Conservation (phyloP, 2,888 invertebrate genomes). For the Stenurella melanura region DNA sequence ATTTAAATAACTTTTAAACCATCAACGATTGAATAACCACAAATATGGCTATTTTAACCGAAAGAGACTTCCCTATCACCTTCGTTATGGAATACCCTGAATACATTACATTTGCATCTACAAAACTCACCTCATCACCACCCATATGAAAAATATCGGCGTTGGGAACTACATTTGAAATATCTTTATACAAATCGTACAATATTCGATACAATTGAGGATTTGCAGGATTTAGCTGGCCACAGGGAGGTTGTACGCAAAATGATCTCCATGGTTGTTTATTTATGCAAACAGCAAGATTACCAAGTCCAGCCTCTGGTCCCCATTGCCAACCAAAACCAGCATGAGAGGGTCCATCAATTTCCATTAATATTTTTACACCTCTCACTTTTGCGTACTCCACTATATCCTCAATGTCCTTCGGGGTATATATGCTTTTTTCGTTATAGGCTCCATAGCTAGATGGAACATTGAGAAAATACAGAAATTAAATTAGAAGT, state of each 20-base stretch:
- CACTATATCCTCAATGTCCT: slow-evolving; percentile 81
- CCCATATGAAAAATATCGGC: slow-evolving; percentile 85
- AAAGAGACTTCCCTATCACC: no score
- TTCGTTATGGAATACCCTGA: no score
- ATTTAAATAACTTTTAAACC: no score
- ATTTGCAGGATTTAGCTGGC: slow-evolving; percentile 88
- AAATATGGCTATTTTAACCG: no score
- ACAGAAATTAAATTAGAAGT: neutral
- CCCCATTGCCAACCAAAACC: slow-evolving; percentile 93
- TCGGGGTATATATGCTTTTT: slow-evolving; percentile 80
- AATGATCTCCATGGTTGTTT: slow-evolving; percentile 81
- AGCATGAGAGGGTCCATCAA: slow-evolving; percentile 92
- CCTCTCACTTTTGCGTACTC: slow-evolving; percentile 87
- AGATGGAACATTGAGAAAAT: slow-evolving; percentile 44
- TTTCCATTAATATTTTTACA: slow-evolving; percentile 89
- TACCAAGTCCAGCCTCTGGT: slow-evolving; percentile 76
- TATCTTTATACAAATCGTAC: slow-evolving; percentile 81
- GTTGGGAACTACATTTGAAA: slow-evolving; percentile 77
- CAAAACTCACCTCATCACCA: slow-evolving; percentile 83
- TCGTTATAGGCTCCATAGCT: slow-evolving; percentile 86
- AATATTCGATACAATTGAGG: slow-evolving; percentile 81
- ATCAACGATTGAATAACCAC: no score
- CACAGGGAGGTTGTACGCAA: slow-evolving; percentile 90
- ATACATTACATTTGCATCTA: neutral
- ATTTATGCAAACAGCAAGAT: slow-evolving; percentile 81